phyloP scores from a whole-genome alignment of 2,888 invertebrate species.

The Chorisops tibialis region DNA sequence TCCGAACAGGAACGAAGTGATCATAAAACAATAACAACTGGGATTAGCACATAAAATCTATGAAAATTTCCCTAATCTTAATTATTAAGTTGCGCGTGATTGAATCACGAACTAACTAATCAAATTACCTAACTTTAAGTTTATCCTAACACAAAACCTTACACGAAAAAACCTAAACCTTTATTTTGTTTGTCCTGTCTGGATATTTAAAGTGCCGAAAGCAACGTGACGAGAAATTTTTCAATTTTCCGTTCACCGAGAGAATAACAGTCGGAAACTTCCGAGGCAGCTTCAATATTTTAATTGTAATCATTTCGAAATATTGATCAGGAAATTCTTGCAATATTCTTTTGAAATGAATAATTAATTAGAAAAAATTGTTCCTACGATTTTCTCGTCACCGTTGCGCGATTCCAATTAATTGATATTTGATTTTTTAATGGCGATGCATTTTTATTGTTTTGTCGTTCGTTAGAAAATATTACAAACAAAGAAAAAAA shows the following conservation, averaged over 20 bases:
- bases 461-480: slow-evolving; percentile 13
- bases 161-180: too few species aligned
- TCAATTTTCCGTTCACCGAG: too few species aligned
- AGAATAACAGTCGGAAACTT: too few species aligned
- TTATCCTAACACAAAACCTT: neutral
- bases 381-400: neutral
- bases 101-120: neutral
- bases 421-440: slow-evolving; percentile 7
- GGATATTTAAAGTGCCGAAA: too few species aligned
- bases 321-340: neutral
- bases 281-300: slow-evolving; percentile 1
- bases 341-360: neutral
- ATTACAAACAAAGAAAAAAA: neutral
- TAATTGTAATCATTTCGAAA: slow-evolving; percentile 11
- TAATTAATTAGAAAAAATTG: neutral
- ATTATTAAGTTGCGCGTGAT: neutral
- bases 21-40: slow-evolving; percentile 51
- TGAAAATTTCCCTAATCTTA: neutral
- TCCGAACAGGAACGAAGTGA: slow-evolving; percentile 68
- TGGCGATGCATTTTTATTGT: slow-evolving; percentile 19
- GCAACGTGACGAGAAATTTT: too few species aligned
- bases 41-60: slow-evolving; percentile 35
- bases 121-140: slow-evolving; percentile 15
- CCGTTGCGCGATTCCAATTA: neutral
- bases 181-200: too few species aligned